Conservation (phyloP, 2,888 invertebrate species). For the Saturnia pavonia region DNA sequence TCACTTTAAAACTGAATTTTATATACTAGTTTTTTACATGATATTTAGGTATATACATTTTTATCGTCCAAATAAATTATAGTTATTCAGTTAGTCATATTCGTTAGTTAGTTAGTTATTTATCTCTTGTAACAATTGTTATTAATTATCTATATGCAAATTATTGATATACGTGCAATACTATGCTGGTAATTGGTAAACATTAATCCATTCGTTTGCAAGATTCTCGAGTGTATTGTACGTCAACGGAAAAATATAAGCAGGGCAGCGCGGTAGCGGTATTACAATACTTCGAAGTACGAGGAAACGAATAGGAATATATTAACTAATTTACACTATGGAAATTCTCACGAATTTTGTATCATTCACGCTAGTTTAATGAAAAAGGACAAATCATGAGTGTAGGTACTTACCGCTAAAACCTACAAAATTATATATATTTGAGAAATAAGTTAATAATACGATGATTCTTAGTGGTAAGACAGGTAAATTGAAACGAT, state of each 20-base stretch:
- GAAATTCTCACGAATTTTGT: not conserved
- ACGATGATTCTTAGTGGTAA: too few relatives aligned
- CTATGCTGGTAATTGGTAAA: not conserved
- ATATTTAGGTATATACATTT: not conserved
- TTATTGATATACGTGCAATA: not conserved
- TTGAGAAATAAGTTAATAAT: not conserved
- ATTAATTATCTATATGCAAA: not conserved
- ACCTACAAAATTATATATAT: not conserved
- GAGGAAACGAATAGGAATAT: not conserved
- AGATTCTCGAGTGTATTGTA: not conserved
- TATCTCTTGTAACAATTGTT: not conserved
- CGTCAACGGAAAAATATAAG: slow-evolving; percentile 6
- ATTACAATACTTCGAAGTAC: too few relatives aligned
- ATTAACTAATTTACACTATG: not conserved
- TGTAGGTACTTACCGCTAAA: too few relatives aligned
- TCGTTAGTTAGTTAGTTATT: too few relatives aligned
- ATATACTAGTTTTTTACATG: not conserved
- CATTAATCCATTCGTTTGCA: not conserved
- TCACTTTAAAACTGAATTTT: not conserved
- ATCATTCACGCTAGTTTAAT: not conserved
- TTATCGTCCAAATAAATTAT: not conserved
- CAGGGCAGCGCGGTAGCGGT: not conserved
- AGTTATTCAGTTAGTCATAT: too few relatives aligned
- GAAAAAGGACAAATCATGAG: not conserved
- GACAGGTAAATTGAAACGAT: too few relatives aligned